These are phyloP conservation scores for Channa striata DNA, from an alignment of 2,797 vertebrate genomes.

Conservation along the genomic window DNA sequence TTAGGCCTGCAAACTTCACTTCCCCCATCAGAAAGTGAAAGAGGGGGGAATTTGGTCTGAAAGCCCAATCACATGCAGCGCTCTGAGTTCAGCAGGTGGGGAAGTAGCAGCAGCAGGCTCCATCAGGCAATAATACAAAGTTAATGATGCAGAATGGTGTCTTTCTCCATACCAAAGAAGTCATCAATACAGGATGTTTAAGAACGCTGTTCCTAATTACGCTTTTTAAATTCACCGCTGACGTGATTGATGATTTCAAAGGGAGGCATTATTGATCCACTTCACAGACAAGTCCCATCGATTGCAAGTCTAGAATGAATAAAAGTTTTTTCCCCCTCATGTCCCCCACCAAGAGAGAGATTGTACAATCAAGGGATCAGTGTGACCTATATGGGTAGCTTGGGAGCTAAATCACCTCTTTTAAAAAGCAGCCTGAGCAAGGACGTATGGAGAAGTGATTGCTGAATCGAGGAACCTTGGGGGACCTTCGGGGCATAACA, in stretches of 20 bases:
- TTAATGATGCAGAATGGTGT: constrained; percentile 88
- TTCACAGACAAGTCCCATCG: constrained; percentile 89
- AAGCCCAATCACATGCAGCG: constrained; percentile 83
- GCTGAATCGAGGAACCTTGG: constrained; percentile 59
- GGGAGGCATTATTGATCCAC: constrained; percentile 87
- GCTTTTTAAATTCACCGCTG: constrained; percentile 85
- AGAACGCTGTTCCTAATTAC: constrained; percentile 87
- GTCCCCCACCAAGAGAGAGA: constrained; percentile 76
- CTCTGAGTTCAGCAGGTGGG: constrained; percentile 80
- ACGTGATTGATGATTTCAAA: constrained; percentile 88
- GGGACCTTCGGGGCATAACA: constrained; percentile 57
- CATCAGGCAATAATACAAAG: constrained; percentile 88
- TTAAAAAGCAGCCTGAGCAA: constrained; percentile 73
- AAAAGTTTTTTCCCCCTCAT: constrained; percentile 73
- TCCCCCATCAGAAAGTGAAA: constrained; percentile 74
- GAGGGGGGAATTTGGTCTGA: constrained; percentile 76
- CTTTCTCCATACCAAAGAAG: constrained; percentile 85
- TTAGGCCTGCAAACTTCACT: constrained; percentile 72
- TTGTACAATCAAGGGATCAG: constrained; percentile 83
- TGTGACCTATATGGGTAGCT: constrained; percentile 84
- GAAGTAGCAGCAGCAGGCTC: constrained; percentile 83
- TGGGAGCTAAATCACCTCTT: constrained; percentile 79
- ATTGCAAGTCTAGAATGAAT: constrained; percentile 86
- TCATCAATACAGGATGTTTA: constrained; percentile 87
- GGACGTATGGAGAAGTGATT: constrained; percentile 71